These are phyloP conservation scores for Julus scandinavius DNA, from an alignment of 2,888 invertebrate genomes.

Conservation along the genomic window DNA sequence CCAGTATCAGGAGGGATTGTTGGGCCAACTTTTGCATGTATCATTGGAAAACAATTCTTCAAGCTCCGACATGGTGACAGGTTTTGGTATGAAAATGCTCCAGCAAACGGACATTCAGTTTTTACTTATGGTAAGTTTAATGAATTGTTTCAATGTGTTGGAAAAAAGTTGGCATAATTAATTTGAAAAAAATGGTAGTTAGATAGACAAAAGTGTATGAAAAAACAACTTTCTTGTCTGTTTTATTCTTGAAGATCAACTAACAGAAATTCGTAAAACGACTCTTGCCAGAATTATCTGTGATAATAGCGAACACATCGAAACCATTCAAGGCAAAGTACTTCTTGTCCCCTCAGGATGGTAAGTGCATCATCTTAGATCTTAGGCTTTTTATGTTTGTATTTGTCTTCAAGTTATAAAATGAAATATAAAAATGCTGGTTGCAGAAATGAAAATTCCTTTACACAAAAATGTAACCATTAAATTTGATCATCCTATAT, in stretches of 20 bases:
- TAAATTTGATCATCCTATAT: no score
- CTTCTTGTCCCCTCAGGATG: conserved; percentile 44
- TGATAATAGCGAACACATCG: conserved; percentile 91
- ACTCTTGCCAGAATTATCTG: conserved; percentile 86
- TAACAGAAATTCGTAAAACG: conserved; percentile 83
- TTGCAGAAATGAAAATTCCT: no score
- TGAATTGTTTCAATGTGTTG: background rate
- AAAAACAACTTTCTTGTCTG: background rate
- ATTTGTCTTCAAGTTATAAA: no score
- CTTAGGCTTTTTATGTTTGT: background rate
- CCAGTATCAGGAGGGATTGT: conserved; percentile 63
- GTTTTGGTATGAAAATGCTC: conserved; percentile 64
- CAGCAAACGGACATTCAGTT: conserved; percentile 59
- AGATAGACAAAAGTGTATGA: background rate
- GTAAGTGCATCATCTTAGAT: conserved; percentile 3
- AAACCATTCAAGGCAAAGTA: conserved; percentile 77
- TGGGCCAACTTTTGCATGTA: conserved; percentile 64
- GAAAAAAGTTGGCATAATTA: background rate
- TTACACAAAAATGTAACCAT: no score
- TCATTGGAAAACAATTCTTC: conserved; percentile 63
- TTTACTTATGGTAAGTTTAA: conserved; percentile 60
- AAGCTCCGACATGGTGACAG: conserved; percentile 63
- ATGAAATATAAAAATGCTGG: no score
- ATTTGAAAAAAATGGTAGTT: no score
- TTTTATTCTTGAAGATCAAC: conserved; percentile 73